Conservation (phyloP, 2,888 invertebrate genomes). For the Lysandra coridon region DNA sequence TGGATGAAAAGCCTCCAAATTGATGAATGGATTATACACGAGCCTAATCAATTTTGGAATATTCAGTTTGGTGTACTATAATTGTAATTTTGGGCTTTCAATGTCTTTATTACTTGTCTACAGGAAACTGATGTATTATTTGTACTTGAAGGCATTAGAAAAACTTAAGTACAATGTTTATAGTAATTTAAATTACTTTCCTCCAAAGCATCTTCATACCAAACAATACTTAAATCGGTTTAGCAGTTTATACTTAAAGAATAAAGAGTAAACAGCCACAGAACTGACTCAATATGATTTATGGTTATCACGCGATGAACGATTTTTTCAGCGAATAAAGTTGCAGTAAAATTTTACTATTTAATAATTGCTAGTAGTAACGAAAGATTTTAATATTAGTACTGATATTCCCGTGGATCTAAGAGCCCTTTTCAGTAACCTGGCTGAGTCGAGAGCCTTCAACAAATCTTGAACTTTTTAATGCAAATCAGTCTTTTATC, state of each 20-base stretch:
- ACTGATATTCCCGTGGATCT: neutral
- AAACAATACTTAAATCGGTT: too few species aligned
- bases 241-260: too few species aligned
- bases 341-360: too few species aligned
- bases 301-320: too few species aligned
- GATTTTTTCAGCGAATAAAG: too few species aligned
- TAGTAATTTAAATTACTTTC: too few species aligned
- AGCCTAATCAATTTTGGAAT: conserved; percentile 13
- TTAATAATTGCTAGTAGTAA: neutral
- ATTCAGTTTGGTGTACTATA: neutral
- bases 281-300: too few species aligned
- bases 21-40: conserved; percentile 23
- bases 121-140: too few species aligned
- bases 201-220: too few species aligned
- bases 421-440: neutral
- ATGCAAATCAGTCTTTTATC: conserved; percentile 13
- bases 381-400: neutral
- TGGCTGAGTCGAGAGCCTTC: neutral
- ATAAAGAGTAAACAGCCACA: too few species aligned
- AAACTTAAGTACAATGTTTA: too few species aligned
- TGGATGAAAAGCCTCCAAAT: neutral
- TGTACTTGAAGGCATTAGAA: too few species aligned
- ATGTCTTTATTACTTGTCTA: neutral
- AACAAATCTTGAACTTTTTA: conserved; percentile 8
- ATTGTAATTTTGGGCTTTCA: neutral